Base-by-base conservation (phyloP, 2,888 invertebrate genomes). In the Harpalus rubripes region DNA sequence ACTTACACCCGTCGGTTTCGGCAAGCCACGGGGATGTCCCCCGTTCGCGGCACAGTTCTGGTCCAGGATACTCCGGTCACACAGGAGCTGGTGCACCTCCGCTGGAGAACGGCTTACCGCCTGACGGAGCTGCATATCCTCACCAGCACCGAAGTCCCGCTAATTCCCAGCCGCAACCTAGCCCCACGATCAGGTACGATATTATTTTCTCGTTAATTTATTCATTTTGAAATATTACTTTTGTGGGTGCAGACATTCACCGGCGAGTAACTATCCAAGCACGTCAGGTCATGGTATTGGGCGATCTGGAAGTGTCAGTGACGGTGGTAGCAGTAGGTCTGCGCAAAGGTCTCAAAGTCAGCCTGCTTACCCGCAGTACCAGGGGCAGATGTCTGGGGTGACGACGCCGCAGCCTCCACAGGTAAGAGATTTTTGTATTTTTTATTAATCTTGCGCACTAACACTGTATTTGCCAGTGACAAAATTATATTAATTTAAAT, bases 91-190 rank as follows among this genome's bases (percentile, higher is more conserved):
- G 88, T 63, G 87, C 87, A 74, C 89, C 87, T 81, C 88, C 87
- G 4, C 88, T 93, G 85, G 93, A 93, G 88, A 93, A 93, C 87
- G 93, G 93, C 15, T 88, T 93, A 86, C 92, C 92, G 16, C 91
- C 92, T 4, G 93, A 92, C 87, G 90, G 91, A 7, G 90, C 92
- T 82, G 90, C 91, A 6, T 90, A 87, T 91, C 91, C 86, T 86
- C 91, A 87, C 89, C 91, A 84, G 88, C 91, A 59, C 86, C 90
- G 85, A 89, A 90, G 32, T 87, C 90, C 26, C 7, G 87, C 84
- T 26, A 86, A 82, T 56, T 86, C 86, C 44, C 86, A 87, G 65
- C 90, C 91, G 1, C 91, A 91, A 86, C 91, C 91, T 39, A 91
- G 90, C 86, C 90, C 92, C 12, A 90, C 91, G 44, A 91, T 92